These are phyloP conservation scores for Platichthys stellatus DNA, from an alignment of 2,113 vertebrate species.

Conservation along the genomic window DNA sequence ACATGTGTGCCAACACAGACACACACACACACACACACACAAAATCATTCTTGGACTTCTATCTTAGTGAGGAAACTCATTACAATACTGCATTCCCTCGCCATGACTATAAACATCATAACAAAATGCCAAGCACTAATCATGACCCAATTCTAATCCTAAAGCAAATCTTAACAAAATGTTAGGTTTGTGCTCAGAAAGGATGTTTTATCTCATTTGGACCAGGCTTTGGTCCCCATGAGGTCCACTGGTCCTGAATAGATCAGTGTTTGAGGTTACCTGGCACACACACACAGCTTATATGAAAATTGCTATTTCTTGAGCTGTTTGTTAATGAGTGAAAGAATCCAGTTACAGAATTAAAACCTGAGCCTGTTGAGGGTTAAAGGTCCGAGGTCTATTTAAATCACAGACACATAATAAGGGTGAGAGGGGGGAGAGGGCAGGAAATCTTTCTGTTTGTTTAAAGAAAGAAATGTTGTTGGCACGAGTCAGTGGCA, in stretches of 20 bases:
- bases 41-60: too few relatives aligned
- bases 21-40: background rate
- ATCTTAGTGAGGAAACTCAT: too few relatives aligned
- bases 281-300: background rate
- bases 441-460: slow-evolving; percentile 24
- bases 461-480: slow-evolving; percentile 36
- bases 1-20: slow-evolving; percentile 32
- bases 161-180: too few relatives aligned
- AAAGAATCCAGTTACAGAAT: background rate
- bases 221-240: too few relatives aligned
- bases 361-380: background rate
- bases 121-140: too few relatives aligned
- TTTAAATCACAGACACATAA: slow-evolving; percentile 2
- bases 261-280: too few relatives aligned
- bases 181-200: background rate
- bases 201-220: too few relatives aligned
- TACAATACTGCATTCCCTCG: too few relatives aligned
- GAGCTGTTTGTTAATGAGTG: slow-evolving; percentile 13
- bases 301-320: background rate
- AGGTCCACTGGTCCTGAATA: too few relatives aligned
- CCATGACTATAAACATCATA: too few relatives aligned
- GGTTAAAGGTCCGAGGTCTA: slow-evolving; percentile 12
- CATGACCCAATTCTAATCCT: too few relatives aligned
- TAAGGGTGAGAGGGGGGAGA: slow-evolving; percentile 29
- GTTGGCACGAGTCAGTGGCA: slow-evolving; percentile 44